Evolutionary conservation across 2,797 vertebrate species (phyloP).

Genomic region (Microcaecilia unicolor): DNA sequence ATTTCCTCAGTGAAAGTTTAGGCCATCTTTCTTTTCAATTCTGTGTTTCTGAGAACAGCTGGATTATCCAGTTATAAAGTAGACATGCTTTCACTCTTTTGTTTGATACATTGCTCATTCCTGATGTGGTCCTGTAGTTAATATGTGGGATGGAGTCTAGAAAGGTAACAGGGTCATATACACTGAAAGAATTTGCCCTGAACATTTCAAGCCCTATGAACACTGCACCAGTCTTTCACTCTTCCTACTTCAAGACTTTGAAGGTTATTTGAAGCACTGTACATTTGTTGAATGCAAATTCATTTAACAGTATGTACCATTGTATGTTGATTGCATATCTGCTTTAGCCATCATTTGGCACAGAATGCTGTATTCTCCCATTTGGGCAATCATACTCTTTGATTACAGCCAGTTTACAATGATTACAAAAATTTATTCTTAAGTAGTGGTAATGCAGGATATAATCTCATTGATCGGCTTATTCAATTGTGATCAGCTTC

Average conservation of each 20-base stretch:
- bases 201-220: too few species aligned
- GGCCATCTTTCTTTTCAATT: constrained; percentile 18
- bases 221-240: too few species aligned
- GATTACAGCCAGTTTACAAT: neutral
- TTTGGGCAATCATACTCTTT: neutral
- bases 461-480: neutral
- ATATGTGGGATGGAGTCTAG: neutral
- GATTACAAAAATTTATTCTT: constrained; percentile 4
- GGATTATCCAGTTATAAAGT: constrained; percentile 18
- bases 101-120: neutral
- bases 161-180: neutral
- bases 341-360: neutral
- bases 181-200: neutral
- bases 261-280: too few species aligned
- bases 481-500: neutral
- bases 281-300: too few species aligned
- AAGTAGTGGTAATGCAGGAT: neutral
- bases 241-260: too few species aligned
- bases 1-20: too few species aligned
- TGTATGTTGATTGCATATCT: too few species aligned
- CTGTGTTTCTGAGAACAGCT: constrained; percentile 18
- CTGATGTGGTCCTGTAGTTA: neutral
- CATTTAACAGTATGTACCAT: too few species aligned
- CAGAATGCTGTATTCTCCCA: neutral
- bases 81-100: constrained; percentile 1